Evolutionary conservation across 2,797 vertebrate genomes (phyloP).

Genomic region (Philypnodon macrostomus): DNA sequence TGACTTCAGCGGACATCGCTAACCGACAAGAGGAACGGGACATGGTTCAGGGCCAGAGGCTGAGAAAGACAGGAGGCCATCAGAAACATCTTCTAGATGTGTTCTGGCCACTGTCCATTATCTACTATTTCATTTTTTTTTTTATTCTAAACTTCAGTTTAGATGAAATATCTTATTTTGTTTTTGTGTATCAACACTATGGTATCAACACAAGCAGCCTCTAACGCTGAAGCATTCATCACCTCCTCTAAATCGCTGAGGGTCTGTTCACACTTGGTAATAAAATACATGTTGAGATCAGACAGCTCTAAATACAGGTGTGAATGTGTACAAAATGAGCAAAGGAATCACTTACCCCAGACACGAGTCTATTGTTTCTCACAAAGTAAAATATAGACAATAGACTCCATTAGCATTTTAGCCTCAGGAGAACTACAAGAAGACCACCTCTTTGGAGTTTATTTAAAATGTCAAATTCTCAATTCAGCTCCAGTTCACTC

Average conservation of each 20-base stretch:
- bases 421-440: no score
- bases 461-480: no score
- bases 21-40: conserved; percentile 56
- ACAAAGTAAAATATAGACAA: no score
- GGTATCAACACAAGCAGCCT: conserved; percentile 37
- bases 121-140: no score
- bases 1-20: conserved; percentile 63
- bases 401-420: no score
- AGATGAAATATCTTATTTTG: background rate
- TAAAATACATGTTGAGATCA: conserved; percentile 35
- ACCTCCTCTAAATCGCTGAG: conserved; percentile 37
- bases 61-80: conserved; percentile 35
- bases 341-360: conserved; percentile 6
- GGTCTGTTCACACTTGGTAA: conserved; percentile 54
- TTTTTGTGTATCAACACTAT: background rate
- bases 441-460: no score
- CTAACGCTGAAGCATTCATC: conserved; percentile 48
- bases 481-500: no score
- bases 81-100: conserved; percentile 10
- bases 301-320: conserved; percentile 51
- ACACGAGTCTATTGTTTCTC: background rate
- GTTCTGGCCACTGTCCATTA: conserved; percentile 7
- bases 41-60: conserved; percentile 40
- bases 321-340: conserved; percentile 37
- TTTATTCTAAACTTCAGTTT: background rate